Base-by-base conservation (phyloP, 2,888 invertebrate species). In the Orthosia cruda region DNA sequence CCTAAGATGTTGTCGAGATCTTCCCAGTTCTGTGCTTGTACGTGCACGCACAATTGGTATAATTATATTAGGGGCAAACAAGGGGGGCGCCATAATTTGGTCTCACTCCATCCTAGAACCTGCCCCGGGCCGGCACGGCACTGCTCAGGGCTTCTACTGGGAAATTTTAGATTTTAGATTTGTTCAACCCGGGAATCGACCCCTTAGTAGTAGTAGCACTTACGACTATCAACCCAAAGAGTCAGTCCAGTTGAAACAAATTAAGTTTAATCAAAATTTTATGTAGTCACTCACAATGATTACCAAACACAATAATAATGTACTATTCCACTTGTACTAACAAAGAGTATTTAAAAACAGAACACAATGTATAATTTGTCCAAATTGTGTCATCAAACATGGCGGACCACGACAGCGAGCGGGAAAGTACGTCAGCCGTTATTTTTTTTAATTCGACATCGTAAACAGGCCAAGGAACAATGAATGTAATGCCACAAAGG, bases 401-500 rank as follows among this genome's bases (percentile, higher is more conserved):
- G 68, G 75, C 65, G 63, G 83, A 9, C 40, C 9, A 40, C 40
- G 9, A 63, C 59, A 59, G 23, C 54, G 47, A 18, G 81, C 70
- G 52, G 61, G 62, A 79, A 84, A 77, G 59, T 71, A 69, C 15
- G 57, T 67, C 50, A 20, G 65, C 58, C 45, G 47, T 74, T 76
- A 68, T 74, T 83, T 86, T 83, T 83, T 86, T 86, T 86, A 73
- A 80, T 86, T 83, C 66, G 63, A 74, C 81, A 62, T 81, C 65
- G 71, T 81, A 84, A 75, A 79, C 75, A 78, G 74, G 68, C 74
- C 76, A 74, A 75, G 75, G 64, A 79, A 83, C 79, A 85, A 80
- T 77, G 84, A 81, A 71, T 81, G 81, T 85, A 76, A 87, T 80
- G 79, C 84, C 84, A 85, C 86, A 86, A 86, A 86, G 87, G 86